These are phyloP conservation scores for Gisinianus flammeolus DNA, from an alignment of 2,888 invertebrate genomes.

Conservation along the genomic window DNA sequence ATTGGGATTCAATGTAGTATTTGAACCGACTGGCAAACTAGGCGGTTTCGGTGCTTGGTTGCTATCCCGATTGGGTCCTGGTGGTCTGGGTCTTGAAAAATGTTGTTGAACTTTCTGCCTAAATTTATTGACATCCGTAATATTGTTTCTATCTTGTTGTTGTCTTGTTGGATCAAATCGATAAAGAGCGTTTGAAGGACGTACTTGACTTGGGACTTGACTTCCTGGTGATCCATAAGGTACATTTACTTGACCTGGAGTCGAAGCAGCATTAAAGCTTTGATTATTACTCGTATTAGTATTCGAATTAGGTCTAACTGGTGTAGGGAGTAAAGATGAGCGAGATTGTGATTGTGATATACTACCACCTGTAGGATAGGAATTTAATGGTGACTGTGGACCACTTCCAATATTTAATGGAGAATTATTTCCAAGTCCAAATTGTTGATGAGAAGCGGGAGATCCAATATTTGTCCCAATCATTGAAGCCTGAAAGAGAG, in stretches of 20 bases:
- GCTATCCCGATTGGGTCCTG: neutral
- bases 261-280: neutral
- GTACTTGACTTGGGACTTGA: neutral
- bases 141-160: neutral
- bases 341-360: neutral
- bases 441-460: slow-evolving; percentile 11
- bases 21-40: slow-evolving; percentile 23
- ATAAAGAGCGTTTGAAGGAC: neutral
- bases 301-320: neutral
- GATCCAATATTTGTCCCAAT: too few relatives aligned
- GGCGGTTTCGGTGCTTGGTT: neutral
- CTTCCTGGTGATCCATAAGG: slow-evolving; percentile 22
- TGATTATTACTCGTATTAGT: neutral
- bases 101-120: slow-evolving; percentile 41
- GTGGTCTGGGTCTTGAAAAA: slow-evolving; percentile 30
- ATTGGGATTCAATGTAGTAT: slow-evolving; percentile 23
- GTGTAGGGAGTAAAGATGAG: slow-evolving; percentile 22
- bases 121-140: slow-evolving; percentile 17
- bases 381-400: slow-evolving; percentile 14
- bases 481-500: too few relatives aligned
- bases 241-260: neutral
- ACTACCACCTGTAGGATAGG: neutral
- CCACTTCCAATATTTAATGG: neutral
- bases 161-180: slow-evolving; percentile 20
- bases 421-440: slow-evolving; percentile 8